These are phyloP conservation scores for Cephus pygmeus DNA, from an alignment of 2,888 invertebrate species.

Conservation along the genomic window DNA sequence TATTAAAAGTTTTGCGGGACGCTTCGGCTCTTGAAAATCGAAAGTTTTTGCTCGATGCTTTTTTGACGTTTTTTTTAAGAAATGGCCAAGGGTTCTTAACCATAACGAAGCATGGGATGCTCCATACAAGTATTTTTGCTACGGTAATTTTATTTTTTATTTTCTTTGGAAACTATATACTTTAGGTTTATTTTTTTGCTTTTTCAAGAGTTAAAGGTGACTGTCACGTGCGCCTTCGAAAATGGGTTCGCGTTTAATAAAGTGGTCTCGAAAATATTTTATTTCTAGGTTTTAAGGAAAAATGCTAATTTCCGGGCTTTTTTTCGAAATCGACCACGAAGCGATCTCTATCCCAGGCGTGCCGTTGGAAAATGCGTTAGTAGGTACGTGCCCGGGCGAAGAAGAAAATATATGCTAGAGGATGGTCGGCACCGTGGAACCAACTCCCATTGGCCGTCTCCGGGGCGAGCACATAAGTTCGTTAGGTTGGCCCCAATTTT, in stretches of 20 bases:
- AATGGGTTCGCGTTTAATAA: not conserved
- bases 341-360: not conserved
- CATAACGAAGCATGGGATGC: not conserved
- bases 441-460: not conserved
- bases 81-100: not conserved
- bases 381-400: constrained; percentile 32
- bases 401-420: constrained; percentile 42
- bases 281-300: not conserved
- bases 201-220: not conserved
- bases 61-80: not conserved
- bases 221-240: not conserved
- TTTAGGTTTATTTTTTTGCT: not conserved
- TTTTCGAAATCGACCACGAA: not conserved
- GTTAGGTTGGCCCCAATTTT: constrained; percentile 59
- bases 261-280: not conserved
- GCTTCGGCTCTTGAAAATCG: not conserved
- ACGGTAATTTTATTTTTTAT: not conserved
- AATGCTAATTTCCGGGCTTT: not conserved
- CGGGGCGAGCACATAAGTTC: constrained; percentile 51
- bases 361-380: constrained; percentile 44
- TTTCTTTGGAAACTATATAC: not conserved
- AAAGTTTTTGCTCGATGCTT: not conserved
- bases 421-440: constrained; percentile 17
- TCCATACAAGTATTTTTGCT: not conserved
- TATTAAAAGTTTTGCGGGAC: not conserved